Evolutionary conservation across 1,140 invertebrate species (phyloP).

Genomic region (Lysiphlebus fabarum): DNA sequence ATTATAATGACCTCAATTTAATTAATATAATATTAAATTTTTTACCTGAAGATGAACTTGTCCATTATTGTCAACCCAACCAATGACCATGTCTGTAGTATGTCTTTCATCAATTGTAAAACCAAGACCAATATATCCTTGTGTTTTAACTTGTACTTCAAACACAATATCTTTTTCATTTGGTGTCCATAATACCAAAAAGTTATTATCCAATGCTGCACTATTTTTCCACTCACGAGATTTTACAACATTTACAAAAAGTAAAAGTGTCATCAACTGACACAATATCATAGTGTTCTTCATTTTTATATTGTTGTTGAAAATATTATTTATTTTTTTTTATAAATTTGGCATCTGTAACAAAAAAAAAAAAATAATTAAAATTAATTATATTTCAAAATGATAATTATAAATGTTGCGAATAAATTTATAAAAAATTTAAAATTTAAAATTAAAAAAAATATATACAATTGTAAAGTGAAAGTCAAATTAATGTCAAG

Average conservation of each 20-base stretch:
- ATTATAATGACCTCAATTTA: background rate
- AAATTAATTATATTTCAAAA: conserved; percentile 5
- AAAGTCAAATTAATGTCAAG: too few species aligned
- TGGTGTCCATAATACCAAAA: conserved; percentile 55
- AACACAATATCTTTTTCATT: conserved; percentile 69
- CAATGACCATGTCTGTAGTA: conserved; percentile 69
- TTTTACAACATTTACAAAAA: conserved; percentile 30
- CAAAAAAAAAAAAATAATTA: conserved; percentile 22
- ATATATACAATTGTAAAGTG: background rate
- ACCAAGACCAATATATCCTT: conserved; percentile 78
- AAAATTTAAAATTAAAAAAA: background rate
- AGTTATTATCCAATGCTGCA: conserved; percentile 53
- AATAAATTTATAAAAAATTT: too few species aligned
- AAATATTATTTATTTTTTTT: conserved; percentile 15
- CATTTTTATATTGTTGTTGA: conserved; percentile 34
- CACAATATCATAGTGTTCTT: conserved; percentile 38
- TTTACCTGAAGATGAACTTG: conserved; percentile 69
- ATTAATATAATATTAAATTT: conserved; percentile 21
- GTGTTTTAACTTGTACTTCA: conserved; percentile 74
- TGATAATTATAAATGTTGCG: too few species aligned
- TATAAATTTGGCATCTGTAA: conserved; percentile 49
- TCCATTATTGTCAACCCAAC: conserved; percentile 68
- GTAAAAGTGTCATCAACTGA: conserved; percentile 35
- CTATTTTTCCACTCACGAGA: conserved; percentile 54
- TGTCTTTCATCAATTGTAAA: conserved; percentile 72